Base-by-base conservation (phyloP, 2,797 vertebrate species). In the Cygnus olor region DNA sequence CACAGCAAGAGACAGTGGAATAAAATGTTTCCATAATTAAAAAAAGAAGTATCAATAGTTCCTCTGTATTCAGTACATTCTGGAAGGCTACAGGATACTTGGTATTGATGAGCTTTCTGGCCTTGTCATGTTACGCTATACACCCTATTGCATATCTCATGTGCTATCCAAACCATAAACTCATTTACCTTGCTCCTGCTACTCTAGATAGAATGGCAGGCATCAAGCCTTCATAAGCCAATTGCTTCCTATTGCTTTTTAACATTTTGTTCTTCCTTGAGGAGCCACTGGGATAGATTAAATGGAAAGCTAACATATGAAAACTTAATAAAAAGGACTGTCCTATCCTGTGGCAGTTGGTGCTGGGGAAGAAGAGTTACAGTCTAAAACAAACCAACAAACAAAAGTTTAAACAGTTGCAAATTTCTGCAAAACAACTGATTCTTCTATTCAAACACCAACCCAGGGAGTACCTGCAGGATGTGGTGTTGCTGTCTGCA, bases 11-110 rank as follows among this genome's bases (percentile, higher is more conserved):
- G 53, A 68, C 36, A 78, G 61, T 18, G 22, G 64, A 90, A 94
- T 76, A 77, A 91, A 87, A 82, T 79, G 34, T 58, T 84, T 77
- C 57, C 27, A 36, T 87, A 80, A 95, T 92, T 85, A 47, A 94
- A 93, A 91, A 89, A 69, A 87, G n/a, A 69, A 93, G 36, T 68
- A 82, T 80, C 57, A 69, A 36, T 45, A 89, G 56, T 77, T 93
- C 14, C 30, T 64, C 68, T 61, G 34, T 10, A 80, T 77, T 49
- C 40, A 73, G 44, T 44, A 40, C 22, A 51, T 58, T 93, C 74
- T 68, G 27, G 8, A 27, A 93, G 28, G 34, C 34, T 84, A n/a
- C 34, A 64, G 53, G 47, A 36, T 70, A 49, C 74, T 71, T 76
- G 44, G 53, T 90, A 71, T n/a, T 54, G 82, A 91, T 80, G 89